A percentile compares a stretch with the other conserved stretches of the same genome.
Conservation (phyloP, 2,888 invertebrate genomes). For the Agonum fuliginosum region DNA sequence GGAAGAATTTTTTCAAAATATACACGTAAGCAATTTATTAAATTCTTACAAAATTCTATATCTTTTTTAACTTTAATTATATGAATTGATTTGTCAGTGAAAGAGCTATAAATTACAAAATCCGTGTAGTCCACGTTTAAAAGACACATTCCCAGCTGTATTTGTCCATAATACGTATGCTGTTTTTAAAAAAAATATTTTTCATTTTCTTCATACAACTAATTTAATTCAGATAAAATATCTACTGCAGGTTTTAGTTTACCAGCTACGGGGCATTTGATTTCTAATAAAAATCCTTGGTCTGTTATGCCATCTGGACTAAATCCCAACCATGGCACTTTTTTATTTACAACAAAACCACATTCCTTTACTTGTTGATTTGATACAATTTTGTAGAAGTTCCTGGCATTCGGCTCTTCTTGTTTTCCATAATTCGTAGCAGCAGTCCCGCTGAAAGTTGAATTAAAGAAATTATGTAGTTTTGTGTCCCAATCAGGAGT, state of each 20-base stretch:
- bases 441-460: too few species aligned
- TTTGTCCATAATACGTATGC: neutral
- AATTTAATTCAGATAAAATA: too few species aligned
- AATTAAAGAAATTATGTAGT: too few species aligned
- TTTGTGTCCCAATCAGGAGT: too few species aligned
- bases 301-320: neutral
- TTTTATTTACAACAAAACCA: neutral
- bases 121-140: neutral
- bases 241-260: neutral
- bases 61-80: neutral
- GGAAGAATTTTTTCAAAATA: conserved; percentile 8
- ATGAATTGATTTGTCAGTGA: neutral
- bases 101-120: neutral
- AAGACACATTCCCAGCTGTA: neutral
- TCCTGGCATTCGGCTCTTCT: too few species aligned
- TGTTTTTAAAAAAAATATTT: neutral
- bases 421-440: too few species aligned
- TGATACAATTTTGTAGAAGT: too few species aligned
- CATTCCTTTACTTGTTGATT: too few species aligned
- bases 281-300: neutral
- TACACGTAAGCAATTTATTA: too few species aligned
- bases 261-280: neutral
- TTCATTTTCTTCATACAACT: too few species aligned
- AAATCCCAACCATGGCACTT: neutral
- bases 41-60: neutral